These are phyloP conservation scores for Natrix natrix DNA, from an alignment of 2,797 vertebrate genomes.

Conservation along the genomic window DNA sequence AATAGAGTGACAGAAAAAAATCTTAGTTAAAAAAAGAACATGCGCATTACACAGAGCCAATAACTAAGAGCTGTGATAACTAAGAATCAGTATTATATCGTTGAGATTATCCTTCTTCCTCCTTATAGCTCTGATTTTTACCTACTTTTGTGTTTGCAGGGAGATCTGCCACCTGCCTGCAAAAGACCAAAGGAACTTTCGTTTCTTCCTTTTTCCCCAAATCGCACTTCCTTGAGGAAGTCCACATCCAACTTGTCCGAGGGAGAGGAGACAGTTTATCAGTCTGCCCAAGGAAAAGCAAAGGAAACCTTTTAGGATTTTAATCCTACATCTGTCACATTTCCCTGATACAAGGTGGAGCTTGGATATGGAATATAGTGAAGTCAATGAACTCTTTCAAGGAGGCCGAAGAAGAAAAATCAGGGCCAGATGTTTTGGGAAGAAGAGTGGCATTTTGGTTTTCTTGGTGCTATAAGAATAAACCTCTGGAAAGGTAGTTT, in stretches of 20 bases:
- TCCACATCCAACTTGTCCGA: too few species aligned
- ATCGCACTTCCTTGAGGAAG: constrained; percentile 30
- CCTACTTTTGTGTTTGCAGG: constrained; percentile 65
- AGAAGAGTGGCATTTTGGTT: not conserved
- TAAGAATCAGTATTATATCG: not conserved
- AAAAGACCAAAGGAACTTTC: constrained; percentile 3
- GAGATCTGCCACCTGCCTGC: constrained; percentile 78
- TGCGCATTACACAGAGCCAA: not conserved
- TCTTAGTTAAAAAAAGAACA: not conserved
- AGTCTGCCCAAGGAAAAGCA: not conserved
- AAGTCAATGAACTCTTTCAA: not conserved
- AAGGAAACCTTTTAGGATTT: not conserved
- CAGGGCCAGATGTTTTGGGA: not conserved
- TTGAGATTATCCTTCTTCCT: not conserved
- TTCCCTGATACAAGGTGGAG: not conserved
- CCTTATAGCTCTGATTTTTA: not conserved
- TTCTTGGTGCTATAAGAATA: not conserved
- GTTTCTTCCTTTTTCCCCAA: not conserved
- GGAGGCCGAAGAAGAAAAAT: not conserved
- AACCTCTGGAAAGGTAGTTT: not conserved
- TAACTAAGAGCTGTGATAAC: not conserved
- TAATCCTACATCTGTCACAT: not conserved
- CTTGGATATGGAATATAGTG: not conserved
- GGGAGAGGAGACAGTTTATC: not conserved
- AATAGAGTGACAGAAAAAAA: not conserved